Evolutionary conservation across 2,888 invertebrate genomes (phyloP).

Genomic region (Rhagium mordax): DNA sequence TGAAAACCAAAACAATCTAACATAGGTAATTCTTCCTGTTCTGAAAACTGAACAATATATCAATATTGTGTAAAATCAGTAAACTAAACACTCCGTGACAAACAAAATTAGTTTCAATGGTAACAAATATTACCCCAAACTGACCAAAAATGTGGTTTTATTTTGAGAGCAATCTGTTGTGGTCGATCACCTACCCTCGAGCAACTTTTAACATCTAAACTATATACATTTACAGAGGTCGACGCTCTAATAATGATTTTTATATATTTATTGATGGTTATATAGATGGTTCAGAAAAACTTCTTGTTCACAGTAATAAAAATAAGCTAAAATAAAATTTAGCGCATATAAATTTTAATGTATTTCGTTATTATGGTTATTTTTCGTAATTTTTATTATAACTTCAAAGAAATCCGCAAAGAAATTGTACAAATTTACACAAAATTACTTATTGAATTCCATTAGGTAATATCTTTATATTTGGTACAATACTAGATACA

Average conservation of each 20-base stretch:
- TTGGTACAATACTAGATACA: too few species aligned
- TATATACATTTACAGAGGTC: constrained; percentile 14
- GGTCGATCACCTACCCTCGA: not conserved
- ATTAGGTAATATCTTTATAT: not conserved
- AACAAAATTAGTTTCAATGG: constrained; percentile 57
- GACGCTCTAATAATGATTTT: constrained; percentile 12
- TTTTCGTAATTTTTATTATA: not conserved
- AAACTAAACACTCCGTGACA: constrained; percentile 54
- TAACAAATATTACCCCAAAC: constrained; percentile 55
- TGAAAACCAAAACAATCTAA: constrained; percentile 10
- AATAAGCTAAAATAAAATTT: not conserved
- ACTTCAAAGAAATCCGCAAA: not conserved
- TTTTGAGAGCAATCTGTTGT: constrained; percentile 40
- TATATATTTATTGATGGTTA: constrained; percentile 12
- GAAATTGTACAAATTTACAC: not conserved
- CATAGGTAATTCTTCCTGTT: constrained; percentile 18
- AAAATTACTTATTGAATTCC: not conserved
- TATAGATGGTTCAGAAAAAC: not conserved
- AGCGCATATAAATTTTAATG: too few species aligned
- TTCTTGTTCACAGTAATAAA: not conserved
- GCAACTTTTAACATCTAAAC: constrained; percentile 17
- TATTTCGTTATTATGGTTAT: not conserved
- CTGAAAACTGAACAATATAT: constrained; percentile 39
- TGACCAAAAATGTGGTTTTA: constrained; percentile 60
- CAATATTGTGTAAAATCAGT: constrained; percentile 44